These are phyloP conservation scores for Gymnocypris eckloni DNA, from an alignment of 2,797 vertebrate genomes.

Conservation along the genomic window DNA sequence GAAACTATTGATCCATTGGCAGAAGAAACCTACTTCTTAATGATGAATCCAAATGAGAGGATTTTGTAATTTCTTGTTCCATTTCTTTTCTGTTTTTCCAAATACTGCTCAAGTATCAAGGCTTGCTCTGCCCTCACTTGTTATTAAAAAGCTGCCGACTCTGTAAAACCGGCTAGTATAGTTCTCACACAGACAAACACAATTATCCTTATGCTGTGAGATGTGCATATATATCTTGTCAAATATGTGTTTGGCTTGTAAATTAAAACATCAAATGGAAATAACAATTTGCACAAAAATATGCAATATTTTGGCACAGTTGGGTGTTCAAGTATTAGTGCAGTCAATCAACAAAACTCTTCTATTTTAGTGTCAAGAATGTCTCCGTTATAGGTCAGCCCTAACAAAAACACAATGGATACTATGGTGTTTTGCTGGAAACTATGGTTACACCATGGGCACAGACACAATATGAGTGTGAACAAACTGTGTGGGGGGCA, in stretches of 20 bases:
- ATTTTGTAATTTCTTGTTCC: neutral
- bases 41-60: neutral
- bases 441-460: neutral
- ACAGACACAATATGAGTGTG: neutral
- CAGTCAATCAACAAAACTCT: neutral
- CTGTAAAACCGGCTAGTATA: neutral
- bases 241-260: neutral
- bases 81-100: neutral
- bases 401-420: neutral
- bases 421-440: neutral
- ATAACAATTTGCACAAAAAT: neutral
- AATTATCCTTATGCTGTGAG: neutral
- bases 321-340: neutral
- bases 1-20: neutral
- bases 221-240: neutral
- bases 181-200: neutral
- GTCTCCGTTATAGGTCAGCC: neutral
- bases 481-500: neutral
- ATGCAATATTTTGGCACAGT: neutral
- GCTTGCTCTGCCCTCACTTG: neutral
- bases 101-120: neutral
- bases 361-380: neutral
- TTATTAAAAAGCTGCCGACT: constrained; percentile 3
- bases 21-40: neutral
- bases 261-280: neutral